Base-by-base conservation (phyloP, 2,888 invertebrate species). In the Chrysina gloriosa region DNA sequence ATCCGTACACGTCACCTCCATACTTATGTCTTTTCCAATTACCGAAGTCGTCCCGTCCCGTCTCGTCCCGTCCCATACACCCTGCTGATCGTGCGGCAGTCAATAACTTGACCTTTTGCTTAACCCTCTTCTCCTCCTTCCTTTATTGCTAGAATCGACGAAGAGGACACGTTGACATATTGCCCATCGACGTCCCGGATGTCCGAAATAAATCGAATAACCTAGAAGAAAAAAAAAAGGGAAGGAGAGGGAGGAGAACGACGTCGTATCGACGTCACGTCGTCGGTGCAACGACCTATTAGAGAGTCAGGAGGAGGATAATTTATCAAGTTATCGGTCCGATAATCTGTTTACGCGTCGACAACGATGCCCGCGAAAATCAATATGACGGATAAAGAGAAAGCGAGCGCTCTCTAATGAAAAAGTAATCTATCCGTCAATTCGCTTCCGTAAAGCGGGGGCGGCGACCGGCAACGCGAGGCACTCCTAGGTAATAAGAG, bases 281-380 rank as follows among this genome's bases (percentile, higher is more conserved):
- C 23, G 11, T 48, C 48, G 48, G 48, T n/a, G 48, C 48, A 48
- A 14, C 25, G 48, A 48, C 48, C 48, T 25, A 48, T 48, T 48
- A 48, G 25, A n/a, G n/a, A 6, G 48, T 11, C 25, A 14, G 23
- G 11, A 36, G n/a, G 36, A 4, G 36, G 21, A 23, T 48, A 48
- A 48, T 48, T 48, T 48, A 48, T 48, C 48, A 48, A 25, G 48
- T 48, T 48, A 48, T 48, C 9, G 48, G 48, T 11, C n/a, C 48
- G 48, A 48, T 48, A 48, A 48, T 48, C 48, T 48, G 48, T 48
- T 48, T 48, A 48, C 48, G 48, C n/a, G 11, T 36, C 9, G 9
- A 11, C 36, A 14, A 36, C 9, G 36, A 4, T 36, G 14, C 14
- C 9, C 3, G n/a, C 4, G 3, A 3, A 2, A 14, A n/a, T 36